Percentiles rank a stretch among this genome's conserved stretches.
phyloP scores from a whole-genome alignment of 2,797 vertebrate species.

The Danio choprae region DNA sequence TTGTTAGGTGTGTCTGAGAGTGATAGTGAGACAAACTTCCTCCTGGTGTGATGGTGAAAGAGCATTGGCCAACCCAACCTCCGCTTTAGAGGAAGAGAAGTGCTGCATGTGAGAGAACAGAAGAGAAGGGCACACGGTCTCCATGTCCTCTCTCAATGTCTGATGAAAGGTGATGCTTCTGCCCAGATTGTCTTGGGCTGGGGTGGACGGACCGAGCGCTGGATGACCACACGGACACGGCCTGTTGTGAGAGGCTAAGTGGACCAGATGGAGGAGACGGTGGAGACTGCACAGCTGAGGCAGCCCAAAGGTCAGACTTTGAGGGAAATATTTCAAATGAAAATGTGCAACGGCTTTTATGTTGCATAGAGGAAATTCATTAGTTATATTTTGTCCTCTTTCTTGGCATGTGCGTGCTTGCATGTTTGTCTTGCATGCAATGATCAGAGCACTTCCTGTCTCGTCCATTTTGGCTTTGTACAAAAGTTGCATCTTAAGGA shows the following conservation, averaged over 20 bases:
- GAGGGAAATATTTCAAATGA: neutral
- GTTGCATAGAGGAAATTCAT: neutral
- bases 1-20: slow-evolving; percentile 73
- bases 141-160: slow-evolving; percentile 15
- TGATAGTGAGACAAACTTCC: slow-evolving; percentile 76
- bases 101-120: slow-evolving; percentile 58
- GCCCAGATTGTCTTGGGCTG: neutral
- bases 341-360: too few species aligned
- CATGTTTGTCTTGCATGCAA: slow-evolving; percentile 38
- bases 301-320: slow-evolving; percentile 38
- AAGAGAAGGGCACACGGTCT: slow-evolving; percentile 45
- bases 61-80: slow-evolving; percentile 70
- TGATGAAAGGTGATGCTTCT: slow-evolving; percentile 8
- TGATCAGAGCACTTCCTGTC: slow-evolving; percentile 71
- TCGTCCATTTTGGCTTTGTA: slow-evolving; percentile 54
- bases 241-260: slow-evolving; percentile 27
- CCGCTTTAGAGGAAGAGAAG: slow-evolving; percentile 67
- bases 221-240: slow-evolving; percentile 7
- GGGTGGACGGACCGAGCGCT: slow-evolving; percentile 45
- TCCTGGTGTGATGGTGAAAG: slow-evolving; percentile 73
- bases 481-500: slow-evolving; percentile 47
- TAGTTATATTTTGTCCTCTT: neutral
- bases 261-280: slow-evolving; percentile 54
- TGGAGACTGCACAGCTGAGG: slow-evolving; percentile 46
- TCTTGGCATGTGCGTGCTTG: slow-evolving; percentile 42